phyloP scores from a whole-genome alignment of 2,888 invertebrate species.

The Hydropsyche betteni region DNA sequence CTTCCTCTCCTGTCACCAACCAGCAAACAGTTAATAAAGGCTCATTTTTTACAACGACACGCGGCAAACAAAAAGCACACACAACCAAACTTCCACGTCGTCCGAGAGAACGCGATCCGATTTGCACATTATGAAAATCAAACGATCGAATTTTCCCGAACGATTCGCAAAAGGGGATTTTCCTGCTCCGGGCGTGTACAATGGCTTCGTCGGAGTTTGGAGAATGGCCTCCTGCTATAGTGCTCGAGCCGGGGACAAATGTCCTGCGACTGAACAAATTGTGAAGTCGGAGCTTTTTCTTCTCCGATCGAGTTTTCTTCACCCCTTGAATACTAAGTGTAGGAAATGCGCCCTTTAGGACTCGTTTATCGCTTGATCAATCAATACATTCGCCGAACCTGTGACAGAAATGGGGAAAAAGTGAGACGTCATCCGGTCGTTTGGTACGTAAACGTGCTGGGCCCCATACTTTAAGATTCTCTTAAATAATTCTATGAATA shows the following conservation, averaged over 20 bases:
- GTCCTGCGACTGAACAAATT: not conserved
- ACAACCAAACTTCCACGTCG: too few relatives aligned
- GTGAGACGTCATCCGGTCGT: slow-evolving; percentile 10
- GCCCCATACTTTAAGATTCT: too few relatives aligned
- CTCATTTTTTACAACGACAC: slow-evolving; percentile 1
- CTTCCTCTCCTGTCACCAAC: not conserved
- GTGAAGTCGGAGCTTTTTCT: slow-evolving; percentile 7
- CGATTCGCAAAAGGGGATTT: too few relatives aligned
- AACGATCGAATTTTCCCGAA: too few relatives aligned
- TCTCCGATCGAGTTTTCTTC: not conserved
- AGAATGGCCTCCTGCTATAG: too few relatives aligned
- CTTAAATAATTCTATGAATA: too few relatives aligned
- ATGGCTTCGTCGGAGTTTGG: too few relatives aligned
- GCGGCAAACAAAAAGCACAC: too few relatives aligned
- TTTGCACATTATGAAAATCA: too few relatives aligned
- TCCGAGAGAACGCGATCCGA: too few relatives aligned
- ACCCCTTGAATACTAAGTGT: slow-evolving; percentile 16
- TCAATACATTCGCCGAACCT: not conserved
- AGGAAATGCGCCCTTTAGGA: slow-evolving; percentile 7
- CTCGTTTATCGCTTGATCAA: slow-evolving; percentile 29
- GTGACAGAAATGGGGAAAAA: not conserved
- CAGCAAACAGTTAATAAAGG: slow-evolving; percentile 2
- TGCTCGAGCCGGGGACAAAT: not conserved
- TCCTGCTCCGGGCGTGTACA: too few relatives aligned
- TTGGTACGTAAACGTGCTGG: too few relatives aligned